phyloP scores from a whole-genome alignment of 2,113 vertebrate species.

The Mugil cephalus region DNA sequence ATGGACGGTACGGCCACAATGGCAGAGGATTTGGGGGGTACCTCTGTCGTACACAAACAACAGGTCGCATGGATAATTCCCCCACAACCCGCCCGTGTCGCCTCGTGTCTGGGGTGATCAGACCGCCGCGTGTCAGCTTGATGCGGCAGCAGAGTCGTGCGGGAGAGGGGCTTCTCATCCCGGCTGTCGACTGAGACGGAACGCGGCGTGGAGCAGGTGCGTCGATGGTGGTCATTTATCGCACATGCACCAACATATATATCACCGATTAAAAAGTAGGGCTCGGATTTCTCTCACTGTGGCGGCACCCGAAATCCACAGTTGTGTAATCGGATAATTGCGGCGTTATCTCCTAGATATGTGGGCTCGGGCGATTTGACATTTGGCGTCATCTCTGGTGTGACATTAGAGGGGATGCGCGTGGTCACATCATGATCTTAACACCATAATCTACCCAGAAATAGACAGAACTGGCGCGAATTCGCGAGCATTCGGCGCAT shows the following conservation, averaged over 20 bases:
- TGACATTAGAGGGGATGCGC: slow-evolving; percentile 13
- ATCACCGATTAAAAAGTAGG: slow-evolving; percentile 13
- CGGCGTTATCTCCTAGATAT: slow-evolving; percentile 19
- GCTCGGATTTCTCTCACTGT: not conserved
- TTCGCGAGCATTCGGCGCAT: not conserved
- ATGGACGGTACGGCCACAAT: slow-evolving; percentile 67
- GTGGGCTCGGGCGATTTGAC: slow-evolving; percentile 28
- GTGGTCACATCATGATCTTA: slow-evolving; percentile 15
- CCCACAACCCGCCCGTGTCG: slow-evolving; percentile 21
- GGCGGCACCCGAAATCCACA: slow-evolving; percentile 8
- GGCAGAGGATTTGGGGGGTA: slow-evolving; percentile 74
- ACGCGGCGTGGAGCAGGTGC: slow-evolving; percentile 76
- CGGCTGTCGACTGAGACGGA: slow-evolving; percentile 54
- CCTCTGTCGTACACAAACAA: slow-evolving; percentile 64
- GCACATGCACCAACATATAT: not conserved
- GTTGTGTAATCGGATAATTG: slow-evolving; percentile 49
- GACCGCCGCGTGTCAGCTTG: slow-evolving; percentile 58
- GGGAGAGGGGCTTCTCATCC: slow-evolving; percentile 60
- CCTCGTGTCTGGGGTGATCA: slow-evolving; percentile 51
- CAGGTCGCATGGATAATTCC: slow-evolving; percentile 79
- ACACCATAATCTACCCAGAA: slow-evolving; percentile 24
- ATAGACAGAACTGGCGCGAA: slow-evolving; percentile 9
- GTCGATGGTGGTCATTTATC: slow-evolving; percentile 33
- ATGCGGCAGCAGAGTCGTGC: slow-evolving; percentile 66
- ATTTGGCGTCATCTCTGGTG: slow-evolving; percentile 44